Percentiles rank a stretch among this genome's conserved stretches.
Conservation (phyloP, 2,797 vertebrate species). For the Halcyon badia region DNA sequence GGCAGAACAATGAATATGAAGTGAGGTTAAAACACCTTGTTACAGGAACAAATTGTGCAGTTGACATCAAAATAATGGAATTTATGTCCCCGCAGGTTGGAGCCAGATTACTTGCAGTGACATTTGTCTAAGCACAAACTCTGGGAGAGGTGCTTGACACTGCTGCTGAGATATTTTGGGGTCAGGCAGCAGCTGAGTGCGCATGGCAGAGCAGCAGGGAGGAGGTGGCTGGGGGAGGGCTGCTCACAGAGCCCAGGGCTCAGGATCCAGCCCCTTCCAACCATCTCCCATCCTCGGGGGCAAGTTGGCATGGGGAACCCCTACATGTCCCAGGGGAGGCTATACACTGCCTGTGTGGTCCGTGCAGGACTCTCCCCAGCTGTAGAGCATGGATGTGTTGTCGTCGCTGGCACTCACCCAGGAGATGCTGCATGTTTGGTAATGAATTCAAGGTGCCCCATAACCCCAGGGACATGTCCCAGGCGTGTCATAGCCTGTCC, state of each 20-base stretch:
- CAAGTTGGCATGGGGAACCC: fast-evolving
- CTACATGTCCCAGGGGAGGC: fast-evolving
- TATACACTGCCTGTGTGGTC: background rate
- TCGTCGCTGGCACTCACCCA: background rate
- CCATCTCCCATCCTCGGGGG: fast-evolving
- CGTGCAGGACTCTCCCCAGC: background rate
- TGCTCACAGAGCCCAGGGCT: background rate
- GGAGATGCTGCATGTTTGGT: background rate
- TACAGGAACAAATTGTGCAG: constrained; percentile 73
- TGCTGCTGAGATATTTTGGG: background rate
- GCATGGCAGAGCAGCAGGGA: fast-evolving
- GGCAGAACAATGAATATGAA: constrained; percentile 74
- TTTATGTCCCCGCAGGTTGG: constrained; percentile 6
- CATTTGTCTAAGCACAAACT: background rate
- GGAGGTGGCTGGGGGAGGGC: background rate
- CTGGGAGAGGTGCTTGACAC: background rate
- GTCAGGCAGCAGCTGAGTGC: background rate
- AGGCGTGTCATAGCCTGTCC: fast-evolving
- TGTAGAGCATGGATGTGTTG: background rate
- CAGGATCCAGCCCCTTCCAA: background rate
- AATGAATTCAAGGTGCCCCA: background rate
- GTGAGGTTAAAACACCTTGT: constrained; percentile 71
- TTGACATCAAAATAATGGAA: constrained; percentile 68
- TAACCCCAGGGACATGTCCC: background rate
- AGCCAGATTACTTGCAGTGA: constrained; percentile 38